Evolutionary conservation across 2,113 vertebrate genomes (phyloP).

Genomic region (Nothoprocta perdicaria): DNA sequence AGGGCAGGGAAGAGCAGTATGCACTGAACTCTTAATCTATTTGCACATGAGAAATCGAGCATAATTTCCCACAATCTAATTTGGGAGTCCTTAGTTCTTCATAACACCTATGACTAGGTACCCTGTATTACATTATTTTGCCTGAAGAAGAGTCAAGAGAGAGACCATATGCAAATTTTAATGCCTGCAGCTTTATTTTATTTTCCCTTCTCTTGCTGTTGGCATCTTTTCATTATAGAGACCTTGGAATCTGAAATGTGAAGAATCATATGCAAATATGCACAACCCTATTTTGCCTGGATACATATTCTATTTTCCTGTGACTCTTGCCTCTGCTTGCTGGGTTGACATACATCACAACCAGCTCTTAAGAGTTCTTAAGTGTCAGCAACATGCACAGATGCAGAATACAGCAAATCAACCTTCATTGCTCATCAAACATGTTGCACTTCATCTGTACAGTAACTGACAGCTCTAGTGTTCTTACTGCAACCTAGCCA

Average conservation of each 20-base stretch:
- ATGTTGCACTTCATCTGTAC: background rate
- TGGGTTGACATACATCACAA: background rate
- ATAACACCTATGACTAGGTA: background rate
- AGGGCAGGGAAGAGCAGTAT: background rate
- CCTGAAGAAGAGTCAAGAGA: background rate
- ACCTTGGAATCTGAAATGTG: background rate
- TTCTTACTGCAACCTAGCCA: background rate
- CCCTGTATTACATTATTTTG: background rate
- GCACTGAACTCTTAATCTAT: background rate
- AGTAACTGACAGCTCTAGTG: slow-evolving; percentile 16
- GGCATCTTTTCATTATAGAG: background rate
- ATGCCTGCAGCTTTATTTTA: background rate
- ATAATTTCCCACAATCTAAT: background rate
- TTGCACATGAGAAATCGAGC: background rate
- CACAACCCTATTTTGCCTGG: background rate
- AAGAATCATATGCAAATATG: background rate
- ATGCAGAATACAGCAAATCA: background rate
- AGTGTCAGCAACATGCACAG: background rate
- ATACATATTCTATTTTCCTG: background rate
- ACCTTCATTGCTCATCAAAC: slow-evolving; percentile 8
- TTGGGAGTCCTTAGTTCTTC: background rate
- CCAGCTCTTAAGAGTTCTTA: background rate
- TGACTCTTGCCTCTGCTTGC: background rate
- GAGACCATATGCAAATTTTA: background rate
- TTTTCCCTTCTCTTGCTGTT: background rate